Base-by-base conservation (phyloP, 2,797 vertebrate genomes). In the Synanceia verrucosa region DNA sequence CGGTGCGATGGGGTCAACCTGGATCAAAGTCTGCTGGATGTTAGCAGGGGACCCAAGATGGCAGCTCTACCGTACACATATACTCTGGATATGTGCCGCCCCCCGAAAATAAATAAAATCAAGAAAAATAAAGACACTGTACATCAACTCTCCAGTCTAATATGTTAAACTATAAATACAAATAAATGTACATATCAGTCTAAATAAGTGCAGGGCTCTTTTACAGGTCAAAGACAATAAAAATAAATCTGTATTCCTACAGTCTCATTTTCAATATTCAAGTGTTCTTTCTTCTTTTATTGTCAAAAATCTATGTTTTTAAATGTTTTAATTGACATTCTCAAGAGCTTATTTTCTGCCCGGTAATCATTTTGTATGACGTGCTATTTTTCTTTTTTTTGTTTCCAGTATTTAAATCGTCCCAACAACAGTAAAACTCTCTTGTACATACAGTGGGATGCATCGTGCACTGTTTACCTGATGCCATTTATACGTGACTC, bases 181-280 rank as follows among this genome's bases (percentile, higher is more conserved):
- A 90, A 89, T 83, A 59, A 86, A 92, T 90, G n/a, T 83, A 87
- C 78, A 90, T 61, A 21, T 71, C 46, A 44, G 56, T 64, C 90
- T 92, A 92, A 50, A 67, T 50, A 71, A 70, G 71, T 70, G 73
- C 77, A 53, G 73, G 33, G 68, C 70, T 84, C 81, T 72, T 76
- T 84, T 75, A 83, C 70, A 78, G 53, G 59, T 85, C 55, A 2
- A 73, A 84, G 76, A 81, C 79, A 85, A 85, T 81, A 84, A 85
- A 89, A 84, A 88, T 76, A 82, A 56, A 80, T 83, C 53, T 81
- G 71, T 86, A 23, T 68, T 41, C 48, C 85, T 88, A 90, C 46
- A 48, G 70, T 63, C 50, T 72, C 69, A 59, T 81, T 73, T 79
- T 71, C 67, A 69, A 55, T 79, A 66, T 76, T 78, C 67, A 60